Base-by-base conservation (phyloP, 2,113 vertebrate genomes). In the Stigmatopora nigra region DNA sequence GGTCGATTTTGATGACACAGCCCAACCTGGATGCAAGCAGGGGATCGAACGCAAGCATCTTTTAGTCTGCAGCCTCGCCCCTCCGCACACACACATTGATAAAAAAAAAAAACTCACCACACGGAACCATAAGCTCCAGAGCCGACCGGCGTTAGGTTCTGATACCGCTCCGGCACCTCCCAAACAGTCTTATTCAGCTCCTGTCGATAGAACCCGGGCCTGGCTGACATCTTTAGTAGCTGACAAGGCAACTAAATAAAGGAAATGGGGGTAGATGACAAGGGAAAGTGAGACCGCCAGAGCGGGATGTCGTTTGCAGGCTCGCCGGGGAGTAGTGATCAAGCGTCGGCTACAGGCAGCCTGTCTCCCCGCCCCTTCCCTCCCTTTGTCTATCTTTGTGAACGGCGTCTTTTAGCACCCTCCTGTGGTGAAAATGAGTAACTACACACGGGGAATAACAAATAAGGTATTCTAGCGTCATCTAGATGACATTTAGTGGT, bases 141-240 rank as follows among this genome's bases (percentile, higher is more conserved):
- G 61, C 96, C 95, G 78, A 98, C 95, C 15, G 95, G 94, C 65
- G 94, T 93, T 68, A 98, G 92, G 88, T 94, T 97, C 92, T 96
- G 94, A 87, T 97, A 98, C 17, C 96, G 91, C 75, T 95, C 94
- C 38, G 95, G 95, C 76, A 95, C 95, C 90, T 98, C 95, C 96
- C 96, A 98, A 73, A 96, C 90, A 0, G 95, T 98, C 86, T 98
- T 98, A 86, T 97, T 98, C 61, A 98, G 92, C 92, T 98, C 96
- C 88, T 98, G 96, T 41, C 93, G 91, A 78, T 97, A 98, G 68
- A 94, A 97, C 81, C 93, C 93, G 72, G 93, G 91, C 91, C 93
- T 92, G 77, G 85, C 81, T 15, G 86, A 82, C 85, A 91, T 91
- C 0, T 71, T 68, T 71, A 57, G 58, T 44, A 51, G 38, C 14